Percentiles rank a stretch among this genome's conserved stretches.
These are phyloP conservation scores for Dryoscopus gambensis DNA, from an alignment of 2,113 vertebrate species.

Conservation along the genomic window DNA sequence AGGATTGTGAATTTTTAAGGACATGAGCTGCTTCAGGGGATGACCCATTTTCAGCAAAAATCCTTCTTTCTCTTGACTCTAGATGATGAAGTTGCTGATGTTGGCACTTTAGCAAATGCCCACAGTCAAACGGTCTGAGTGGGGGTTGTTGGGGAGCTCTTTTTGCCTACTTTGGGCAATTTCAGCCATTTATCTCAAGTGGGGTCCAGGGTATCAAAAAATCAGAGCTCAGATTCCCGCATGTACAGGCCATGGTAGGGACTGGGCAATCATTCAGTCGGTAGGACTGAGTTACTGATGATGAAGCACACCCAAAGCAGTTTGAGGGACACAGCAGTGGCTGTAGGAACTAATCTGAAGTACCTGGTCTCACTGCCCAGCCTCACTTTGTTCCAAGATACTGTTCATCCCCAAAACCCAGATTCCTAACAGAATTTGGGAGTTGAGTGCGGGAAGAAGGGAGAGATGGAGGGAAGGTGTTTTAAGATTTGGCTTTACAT, in stretches of 20 bases:
- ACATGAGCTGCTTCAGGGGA: not conserved
- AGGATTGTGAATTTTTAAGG: not conserved
- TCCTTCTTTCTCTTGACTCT: not conserved
- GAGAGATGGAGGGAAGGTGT: not conserved
- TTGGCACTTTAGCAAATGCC: not conserved
- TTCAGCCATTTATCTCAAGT: not conserved
- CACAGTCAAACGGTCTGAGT: not conserved
- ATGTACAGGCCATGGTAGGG: rapidly evolving
- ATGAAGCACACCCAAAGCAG: not conserved
- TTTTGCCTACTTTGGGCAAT: not conserved
- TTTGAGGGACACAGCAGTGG: not conserved
- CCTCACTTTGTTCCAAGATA: not conserved
- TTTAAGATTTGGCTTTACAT: not conserved
- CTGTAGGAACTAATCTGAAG: not conserved
- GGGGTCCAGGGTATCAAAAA: not conserved
- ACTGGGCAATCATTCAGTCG: not conserved
- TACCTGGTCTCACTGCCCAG: not conserved
- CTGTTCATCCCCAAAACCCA: not conserved
- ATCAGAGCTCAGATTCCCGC: not conserved
- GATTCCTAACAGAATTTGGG: not conserved
- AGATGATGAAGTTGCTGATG: not conserved
- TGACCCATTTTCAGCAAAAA: not conserved
- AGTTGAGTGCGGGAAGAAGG: rapidly evolving
- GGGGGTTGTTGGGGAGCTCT: rapidly evolving
- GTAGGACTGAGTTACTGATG: not conserved